A percentile compares a stretch with the other conserved stretches of the same genome.
phyloP scores from a whole-genome alignment of 2,797 vertebrate genomes.

The Lutjanus argentimaculatus region DNA sequence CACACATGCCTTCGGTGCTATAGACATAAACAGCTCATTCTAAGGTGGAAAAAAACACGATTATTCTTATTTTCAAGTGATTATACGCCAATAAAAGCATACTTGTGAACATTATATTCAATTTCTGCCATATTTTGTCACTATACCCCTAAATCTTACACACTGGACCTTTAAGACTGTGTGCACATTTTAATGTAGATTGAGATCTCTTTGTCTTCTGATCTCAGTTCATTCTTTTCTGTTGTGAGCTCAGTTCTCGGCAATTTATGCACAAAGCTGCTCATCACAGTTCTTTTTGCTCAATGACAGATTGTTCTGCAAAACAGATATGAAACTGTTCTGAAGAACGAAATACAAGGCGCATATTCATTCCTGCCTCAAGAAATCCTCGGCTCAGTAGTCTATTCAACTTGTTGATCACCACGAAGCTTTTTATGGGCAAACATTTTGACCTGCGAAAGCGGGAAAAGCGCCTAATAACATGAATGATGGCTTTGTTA shows the following conservation, averaged over 20 bases:
- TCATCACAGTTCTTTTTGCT: neutral
- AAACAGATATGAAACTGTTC: neutral
- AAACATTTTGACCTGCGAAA: neutral
- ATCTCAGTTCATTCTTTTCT: neutral
- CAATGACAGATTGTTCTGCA: neutral
- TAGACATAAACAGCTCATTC: too few relatives aligned
- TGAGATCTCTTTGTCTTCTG: neutral
- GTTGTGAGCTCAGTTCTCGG: neutral
- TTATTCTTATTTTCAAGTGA: too few relatives aligned
- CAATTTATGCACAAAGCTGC: neutral
- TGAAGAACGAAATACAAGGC: conserved; percentile 14
- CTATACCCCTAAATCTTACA: too few relatives aligned
- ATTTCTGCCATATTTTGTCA: too few relatives aligned
- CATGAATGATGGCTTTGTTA: neutral
- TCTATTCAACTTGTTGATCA: neutral
- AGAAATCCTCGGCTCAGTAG: neutral
- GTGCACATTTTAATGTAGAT: neutral
- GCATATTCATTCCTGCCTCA: neutral
- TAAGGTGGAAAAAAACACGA: too few relatives aligned
- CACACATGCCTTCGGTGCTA: too few relatives aligned
- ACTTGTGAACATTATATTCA: too few relatives aligned
- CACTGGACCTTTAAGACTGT: too few relatives aligned
- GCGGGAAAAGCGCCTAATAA: neutral
- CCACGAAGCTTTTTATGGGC: neutral
- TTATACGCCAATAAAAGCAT: too few relatives aligned